Percentiles rank a stretch among this genome's conserved stretches.
These are phyloP conservation scores for Noctua comes DNA, from an alignment of 2,888 invertebrate species.

Conservation along the genomic window DNA sequence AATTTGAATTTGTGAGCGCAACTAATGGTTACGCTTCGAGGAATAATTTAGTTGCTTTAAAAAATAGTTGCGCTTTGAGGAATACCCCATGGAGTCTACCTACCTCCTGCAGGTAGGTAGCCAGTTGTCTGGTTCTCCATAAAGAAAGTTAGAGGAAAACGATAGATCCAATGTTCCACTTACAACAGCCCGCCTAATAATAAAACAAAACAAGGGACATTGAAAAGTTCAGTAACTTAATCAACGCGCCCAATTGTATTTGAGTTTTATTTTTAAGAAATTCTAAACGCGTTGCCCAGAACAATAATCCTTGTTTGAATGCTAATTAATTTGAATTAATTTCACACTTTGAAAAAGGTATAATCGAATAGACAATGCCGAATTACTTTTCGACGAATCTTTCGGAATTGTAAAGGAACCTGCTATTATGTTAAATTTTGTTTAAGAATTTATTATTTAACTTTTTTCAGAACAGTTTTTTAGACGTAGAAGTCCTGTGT, in stretches of 20 bases:
- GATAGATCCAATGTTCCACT: constrained; percentile 3
- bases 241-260: constrained; percentile 76
- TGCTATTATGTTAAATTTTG: constrained; percentile 58
- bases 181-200: constrained; percentile 30
- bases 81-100: too few relatives aligned
- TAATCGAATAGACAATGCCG: constrained; percentile 77
- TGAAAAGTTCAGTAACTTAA: constrained; percentile 73
- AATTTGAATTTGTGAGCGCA: too few relatives aligned
- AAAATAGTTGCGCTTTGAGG: too few relatives aligned
- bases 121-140: not conserved
- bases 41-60: too few relatives aligned
- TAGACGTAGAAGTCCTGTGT: constrained; percentile 34
- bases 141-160: not conserved
- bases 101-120: not conserved
- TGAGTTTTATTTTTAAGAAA: constrained; percentile 78
- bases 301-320: constrained; percentile 87
- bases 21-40: too few relatives aligned
- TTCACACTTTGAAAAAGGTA: constrained; percentile 78
- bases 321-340: constrained; percentile 86
- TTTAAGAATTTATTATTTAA: constrained; percentile 48
- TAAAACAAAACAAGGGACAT: constrained; percentile 71
- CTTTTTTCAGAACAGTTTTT: constrained; percentile 48
- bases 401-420: constrained; percentile 66
- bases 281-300: constrained; percentile 78
- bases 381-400: constrained; percentile 69